Base-by-base conservation (phyloP, 1,140 invertebrate genomes). In the Hyles vespertilio region DNA sequence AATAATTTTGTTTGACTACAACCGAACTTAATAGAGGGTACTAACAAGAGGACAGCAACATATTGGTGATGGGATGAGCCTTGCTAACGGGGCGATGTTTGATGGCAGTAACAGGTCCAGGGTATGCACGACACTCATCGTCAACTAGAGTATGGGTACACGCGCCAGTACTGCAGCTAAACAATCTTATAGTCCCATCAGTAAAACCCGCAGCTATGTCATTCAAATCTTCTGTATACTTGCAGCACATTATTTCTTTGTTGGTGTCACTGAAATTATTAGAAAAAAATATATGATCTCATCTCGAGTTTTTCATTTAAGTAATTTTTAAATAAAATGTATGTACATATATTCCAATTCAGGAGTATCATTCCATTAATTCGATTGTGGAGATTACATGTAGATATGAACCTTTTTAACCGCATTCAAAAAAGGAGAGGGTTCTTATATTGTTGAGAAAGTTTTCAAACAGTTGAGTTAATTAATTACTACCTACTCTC, bases 151-250 rank as follows among this genome's bases (percentile, higher is more conserved):
- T 85, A 49, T 84, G 74, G 0, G 77, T 69, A 54, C 88, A 87
- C 51, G 82, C 72, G 5, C 84, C 84, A 3, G 80, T 84, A 32
- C 69, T 84, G 48, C 79, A 83, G 66, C 90, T 88, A 65, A 91
- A 91, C 33, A 92, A 66, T 58, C 86, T 79, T 11, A 92, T 82
- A 3, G 81, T 85, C 12, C 92, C 92, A 68, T 92, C 90, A 4
- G 89, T 79, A 57, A 91, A 89, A 47, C 92, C 92, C 36, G 87
- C 87, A 46, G 90, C 91, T 58, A 93, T 69, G 58, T 89, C 87
- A 54, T 91, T 90, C 51, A 75, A 84, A 56, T 90, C 87, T 77
- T 92, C 92, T 11, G 91, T 92, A 68, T 92, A 93, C 81, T 92
- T 91, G 57, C 91, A 80, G 65, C 91, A 92, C 64, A 91, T 81